These are phyloP conservation scores for Xenopus borealis DNA, from an alignment of 2,113 vertebrate genomes.

Conservation along the genomic window DNA sequence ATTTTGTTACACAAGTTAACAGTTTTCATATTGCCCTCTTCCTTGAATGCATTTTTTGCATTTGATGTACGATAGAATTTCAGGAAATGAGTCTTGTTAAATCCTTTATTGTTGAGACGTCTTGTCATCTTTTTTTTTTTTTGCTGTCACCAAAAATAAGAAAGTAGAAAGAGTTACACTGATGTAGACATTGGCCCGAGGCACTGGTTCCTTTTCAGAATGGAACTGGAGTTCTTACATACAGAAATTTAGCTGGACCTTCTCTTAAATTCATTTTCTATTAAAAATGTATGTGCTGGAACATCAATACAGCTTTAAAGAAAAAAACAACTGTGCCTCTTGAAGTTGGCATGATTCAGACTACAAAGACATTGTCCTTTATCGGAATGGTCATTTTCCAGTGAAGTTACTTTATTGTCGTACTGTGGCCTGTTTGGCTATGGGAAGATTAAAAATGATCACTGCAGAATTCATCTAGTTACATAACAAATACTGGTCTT, in stretches of 20 bases:
- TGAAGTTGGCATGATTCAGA: slow-evolving; percentile 26
- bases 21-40: too few species aligned
- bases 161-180: slow-evolving; percentile 12
- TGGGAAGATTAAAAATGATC: not conserved
- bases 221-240: slow-evolving; percentile 31
- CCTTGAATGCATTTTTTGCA: not conserved
- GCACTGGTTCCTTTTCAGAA: slow-evolving; percentile 19
- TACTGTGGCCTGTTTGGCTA: not conserved
- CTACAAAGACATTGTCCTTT: slow-evolving; percentile 7
- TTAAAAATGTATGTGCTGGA: slow-evolving; percentile 35
- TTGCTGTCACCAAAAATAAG: slow-evolving; percentile 19
- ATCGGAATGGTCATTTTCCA: not conserved
- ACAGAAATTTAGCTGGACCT: slow-evolving; percentile 28
- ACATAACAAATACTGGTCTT: not conserved
- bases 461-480: not conserved
- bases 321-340: slow-evolving; percentile 1
- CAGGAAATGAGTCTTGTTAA: slow-evolving; percentile 12
- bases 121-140: slow-evolving; percentile 16
- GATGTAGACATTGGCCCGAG: slow-evolving; percentile 33
- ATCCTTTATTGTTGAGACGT: slow-evolving; percentile 15
- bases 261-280: slow-evolving; percentile 19
- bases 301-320: slow-evolving; percentile 17
- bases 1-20: too few species aligned
- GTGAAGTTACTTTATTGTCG: slow-evolving; percentile 8
- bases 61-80: not conserved